Conservation (phyloP, 2,888 invertebrate species). For the Archips crataeganus region DNA sequence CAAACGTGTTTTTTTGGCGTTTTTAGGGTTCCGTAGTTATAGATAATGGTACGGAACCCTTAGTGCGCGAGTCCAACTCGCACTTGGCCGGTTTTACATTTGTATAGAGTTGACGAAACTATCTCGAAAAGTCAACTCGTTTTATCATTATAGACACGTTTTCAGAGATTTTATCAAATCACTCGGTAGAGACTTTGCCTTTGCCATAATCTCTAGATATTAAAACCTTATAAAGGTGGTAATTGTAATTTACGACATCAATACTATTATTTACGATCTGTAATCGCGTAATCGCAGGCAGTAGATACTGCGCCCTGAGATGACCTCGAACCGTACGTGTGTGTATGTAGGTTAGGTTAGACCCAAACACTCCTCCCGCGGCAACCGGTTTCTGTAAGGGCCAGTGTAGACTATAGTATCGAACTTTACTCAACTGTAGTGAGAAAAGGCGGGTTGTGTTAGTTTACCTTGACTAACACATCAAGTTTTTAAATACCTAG, state of each 20-base stretch:
- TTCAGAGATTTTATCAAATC: too few species aligned
- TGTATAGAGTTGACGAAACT: too few species aligned
- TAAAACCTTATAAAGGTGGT: neutral
- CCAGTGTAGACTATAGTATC: neutral
- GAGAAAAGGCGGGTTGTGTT: neutral
- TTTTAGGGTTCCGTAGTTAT: too few species aligned
- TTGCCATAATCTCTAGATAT: neutral
- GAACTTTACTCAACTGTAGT: neutral
- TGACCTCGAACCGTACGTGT: conserved; percentile 49
- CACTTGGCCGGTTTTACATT: too few species aligned
- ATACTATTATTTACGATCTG: neutral
- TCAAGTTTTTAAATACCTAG: too few species aligned
- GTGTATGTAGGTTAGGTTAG: conserved; percentile 28
- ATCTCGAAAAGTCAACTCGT: too few species aligned
- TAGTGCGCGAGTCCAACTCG: too few species aligned
- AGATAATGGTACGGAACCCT: too few species aligned
- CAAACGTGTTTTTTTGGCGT: too few species aligned
- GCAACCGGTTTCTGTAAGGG: conserved; percentile 51
- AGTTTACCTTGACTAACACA: neutral
- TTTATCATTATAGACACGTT: too few species aligned
- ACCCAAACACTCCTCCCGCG: conserved; percentile 49
- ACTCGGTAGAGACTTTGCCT: too few species aligned
- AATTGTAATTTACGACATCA: neutral
- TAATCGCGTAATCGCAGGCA: conserved; percentile 11
- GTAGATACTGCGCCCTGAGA: conserved; percentile 43